These are phyloP conservation scores for Tinamus major DNA, from an alignment of 2,797 vertebrate genomes.

Conservation along the genomic window DNA sequence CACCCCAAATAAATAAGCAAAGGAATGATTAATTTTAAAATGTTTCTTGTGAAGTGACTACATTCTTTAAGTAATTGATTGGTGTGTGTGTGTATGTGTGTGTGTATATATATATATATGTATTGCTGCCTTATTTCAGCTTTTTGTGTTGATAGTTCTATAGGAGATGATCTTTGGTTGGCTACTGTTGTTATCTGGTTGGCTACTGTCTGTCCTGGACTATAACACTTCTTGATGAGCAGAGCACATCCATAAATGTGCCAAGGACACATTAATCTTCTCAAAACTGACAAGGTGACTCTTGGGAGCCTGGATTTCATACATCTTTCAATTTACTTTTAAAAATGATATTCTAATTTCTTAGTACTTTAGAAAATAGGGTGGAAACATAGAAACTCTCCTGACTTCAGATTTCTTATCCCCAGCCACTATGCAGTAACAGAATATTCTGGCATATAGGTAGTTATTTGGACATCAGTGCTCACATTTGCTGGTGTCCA, in stretches of 20 bases:
- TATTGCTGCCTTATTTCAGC: background rate
- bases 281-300: background rate
- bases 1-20: background rate
- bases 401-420: too few species aligned
- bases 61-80: background rate
- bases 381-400: too few species aligned
- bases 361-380: too few species aligned
- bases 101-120: too few species aligned
- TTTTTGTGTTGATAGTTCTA: background rate
- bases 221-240: background rate
- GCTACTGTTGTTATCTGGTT: background rate
- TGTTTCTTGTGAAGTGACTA: background rate
- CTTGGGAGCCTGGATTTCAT: background rate
- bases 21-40: background rate
- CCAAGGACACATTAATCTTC: background rate
- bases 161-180: background rate
- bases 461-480: too few species aligned
- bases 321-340: background rate
- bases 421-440: too few species aligned
- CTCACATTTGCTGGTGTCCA: too few species aligned
- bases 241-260: background rate
- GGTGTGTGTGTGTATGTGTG: background rate
- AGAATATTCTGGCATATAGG: too few species aligned
- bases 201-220: background rate
- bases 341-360: background rate